Evolutionary conservation across 2,797 vertebrate species (phyloP), one percentile per base, ranked within the genome.

Genomic region (Vultur gryphus): DNA sequence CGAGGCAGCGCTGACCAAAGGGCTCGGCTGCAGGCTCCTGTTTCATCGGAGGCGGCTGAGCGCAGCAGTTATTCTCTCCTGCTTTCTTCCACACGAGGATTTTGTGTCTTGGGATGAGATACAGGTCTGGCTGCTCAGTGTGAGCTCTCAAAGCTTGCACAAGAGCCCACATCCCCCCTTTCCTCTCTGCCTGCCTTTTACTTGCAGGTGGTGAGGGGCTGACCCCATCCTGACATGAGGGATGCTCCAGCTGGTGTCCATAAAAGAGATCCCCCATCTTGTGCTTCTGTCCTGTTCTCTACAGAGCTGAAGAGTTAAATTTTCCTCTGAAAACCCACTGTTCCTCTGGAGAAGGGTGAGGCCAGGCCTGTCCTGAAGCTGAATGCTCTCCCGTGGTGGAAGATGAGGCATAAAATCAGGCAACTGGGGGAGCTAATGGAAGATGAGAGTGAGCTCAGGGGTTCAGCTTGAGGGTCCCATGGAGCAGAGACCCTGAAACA

Each of bases 121-220:
- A 1, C 7, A 37, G 69, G 37, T 48, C 72, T 93, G 72, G 25
- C 31, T 2, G 6, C 44, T 81, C 37, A 8, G 7, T 10, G 52
- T 55, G 80, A 75, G 69, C 62, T 84, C 84, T 39, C 31, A 44
- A 41, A 81, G 24, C 44, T 44, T 35, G n/a, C 2, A 2, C 1
- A 9, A 51, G 52, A 67, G 23, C 66, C 16, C 11, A 3, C 2
- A 2, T 26, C 2, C 12, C 16, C 4, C 4, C 3, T 43, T 43
- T 28, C 23, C 21, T 48, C 43, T 54, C 62, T 82, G n/a, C 44
- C 37, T 7, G 23, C 1, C 20, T 28, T 46, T 54, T 81, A 15
- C 33, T 61, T 4, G 6, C 1, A 3, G 44, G n/a, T 0, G 2
- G 11, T 3, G 11, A 28, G 46, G n/a, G 37, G 26, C 20, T 62